A percentile compares a stretch with the other conserved stretches of the same genome.
phyloP scores from a whole-genome alignment of 1,140 invertebrate genomes.

The Harlomillsia oculata region DNA sequence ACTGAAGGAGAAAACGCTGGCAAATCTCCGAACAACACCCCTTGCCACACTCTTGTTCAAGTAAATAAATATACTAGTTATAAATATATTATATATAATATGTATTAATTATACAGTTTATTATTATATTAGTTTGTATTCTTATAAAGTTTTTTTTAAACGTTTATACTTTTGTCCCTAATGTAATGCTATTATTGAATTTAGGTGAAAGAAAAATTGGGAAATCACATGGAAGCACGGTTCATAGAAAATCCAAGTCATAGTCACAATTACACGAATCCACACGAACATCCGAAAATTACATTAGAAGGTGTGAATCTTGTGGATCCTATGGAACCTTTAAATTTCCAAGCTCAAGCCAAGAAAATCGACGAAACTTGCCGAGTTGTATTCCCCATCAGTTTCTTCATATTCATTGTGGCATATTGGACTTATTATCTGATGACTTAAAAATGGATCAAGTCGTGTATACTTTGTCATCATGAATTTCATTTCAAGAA shows the following conservation, averaged over 20 bases:
- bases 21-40: not conserved
- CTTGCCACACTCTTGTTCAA: constrained; percentile 2
- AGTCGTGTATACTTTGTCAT: not conserved
- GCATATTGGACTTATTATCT: constrained; percentile 45
- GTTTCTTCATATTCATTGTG: constrained; percentile 45
- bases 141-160: not conserved
- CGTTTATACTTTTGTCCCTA: not conserved
- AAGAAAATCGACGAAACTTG: constrained; percentile 44
- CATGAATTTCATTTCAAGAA: too few relatives aligned
- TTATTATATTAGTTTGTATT: not conserved
- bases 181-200: not conserved
- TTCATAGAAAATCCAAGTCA: constrained; percentile 11
- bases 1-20: not conserved
- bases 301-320: not conserved
- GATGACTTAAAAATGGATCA: not conserved
- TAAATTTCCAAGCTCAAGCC: not conserved
- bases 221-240: constrained; percentile 13
- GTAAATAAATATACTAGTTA: not conserved
- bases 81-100: not conserved
- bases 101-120: not conserved
- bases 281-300: constrained; percentile 1
- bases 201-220: constrained; percentile 14
- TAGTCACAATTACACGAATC: constrained; percentile 4
- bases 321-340: not conserved
- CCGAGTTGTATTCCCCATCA: constrained; percentile 42